These are phyloP conservation scores for Tetanocera ferruginea DNA, from an alignment of 2,888 invertebrate genomes.

Conservation along the genomic window DNA sequence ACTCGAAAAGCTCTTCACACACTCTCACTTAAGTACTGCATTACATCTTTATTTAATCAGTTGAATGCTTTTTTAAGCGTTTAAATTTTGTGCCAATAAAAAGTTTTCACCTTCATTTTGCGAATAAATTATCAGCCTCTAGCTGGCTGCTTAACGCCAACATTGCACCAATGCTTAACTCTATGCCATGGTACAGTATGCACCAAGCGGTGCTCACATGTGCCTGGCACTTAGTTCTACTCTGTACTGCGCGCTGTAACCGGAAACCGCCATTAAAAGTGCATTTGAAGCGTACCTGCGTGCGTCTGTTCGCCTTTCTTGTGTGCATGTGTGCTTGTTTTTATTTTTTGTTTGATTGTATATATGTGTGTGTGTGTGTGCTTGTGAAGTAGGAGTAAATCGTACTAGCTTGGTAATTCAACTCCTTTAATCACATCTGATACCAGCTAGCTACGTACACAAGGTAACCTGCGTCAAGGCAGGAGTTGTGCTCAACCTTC, in stretches of 20 bases:
- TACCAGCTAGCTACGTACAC: not conserved
- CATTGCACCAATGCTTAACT: not conserved
- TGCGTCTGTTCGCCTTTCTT: slow-evolving; percentile 36
- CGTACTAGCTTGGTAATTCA: slow-evolving; percentile 38
- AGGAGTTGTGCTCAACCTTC: slow-evolving; percentile 42
- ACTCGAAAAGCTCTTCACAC: not conserved
- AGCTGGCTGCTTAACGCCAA: too few relatives aligned
- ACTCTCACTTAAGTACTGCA: not conserved
- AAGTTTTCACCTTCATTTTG: too few relatives aligned
- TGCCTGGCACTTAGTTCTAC: slow-evolving; percentile 48
- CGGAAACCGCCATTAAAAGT: slow-evolving; percentile 65
- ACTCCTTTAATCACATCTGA: slow-evolving; percentile 37
- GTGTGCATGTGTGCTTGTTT: slow-evolving; percentile 40
- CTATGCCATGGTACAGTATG: slow-evolving; percentile 61
- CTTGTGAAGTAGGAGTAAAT: slow-evolving; percentile 41
- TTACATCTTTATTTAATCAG: too few relatives aligned
- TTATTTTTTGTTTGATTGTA: slow-evolving; percentile 1
- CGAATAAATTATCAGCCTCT: too few relatives aligned
- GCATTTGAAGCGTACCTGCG: slow-evolving; percentile 56
- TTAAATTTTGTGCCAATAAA: too few relatives aligned
- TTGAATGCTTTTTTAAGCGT: too few relatives aligned
- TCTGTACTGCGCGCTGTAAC: slow-evolving; percentile 47
- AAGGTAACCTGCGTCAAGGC: not conserved
- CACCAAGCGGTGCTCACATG: slow-evolving; percentile 58
- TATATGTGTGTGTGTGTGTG: slow-evolving; percentile 43